phyloP scores from a whole-genome alignment of 2,797 vertebrate genomes.

The Cichlasoma orientale region DNA sequence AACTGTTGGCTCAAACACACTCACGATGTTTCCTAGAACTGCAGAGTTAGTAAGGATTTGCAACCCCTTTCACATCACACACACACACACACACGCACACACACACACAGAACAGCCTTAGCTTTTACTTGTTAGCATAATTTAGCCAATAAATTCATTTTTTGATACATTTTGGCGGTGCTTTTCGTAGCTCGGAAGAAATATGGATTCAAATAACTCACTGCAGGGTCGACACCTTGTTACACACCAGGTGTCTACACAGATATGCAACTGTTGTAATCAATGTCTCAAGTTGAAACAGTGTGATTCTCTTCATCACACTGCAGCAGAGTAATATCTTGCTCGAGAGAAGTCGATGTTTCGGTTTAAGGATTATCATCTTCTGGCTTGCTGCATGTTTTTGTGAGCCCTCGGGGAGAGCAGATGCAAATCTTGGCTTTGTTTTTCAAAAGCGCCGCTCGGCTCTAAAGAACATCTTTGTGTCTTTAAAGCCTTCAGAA shows the following conservation, averaged over 20 bases:
- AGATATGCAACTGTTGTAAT: not conserved
- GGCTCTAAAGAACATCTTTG: constrained; percentile 24
- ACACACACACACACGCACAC: not conserved
- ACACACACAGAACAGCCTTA: not conserved
- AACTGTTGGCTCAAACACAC: not conserved
- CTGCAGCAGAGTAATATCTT: constrained; percentile 11
- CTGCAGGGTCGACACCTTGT: not conserved
- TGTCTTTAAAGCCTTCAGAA: constrained; percentile 41
- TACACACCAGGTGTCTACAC: not conserved
- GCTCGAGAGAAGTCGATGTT: constrained; percentile 8
- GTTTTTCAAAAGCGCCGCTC: constrained; percentile 27
- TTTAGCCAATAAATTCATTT: not conserved
- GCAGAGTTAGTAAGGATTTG: rapidly evolving
- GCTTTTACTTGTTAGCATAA: not conserved
- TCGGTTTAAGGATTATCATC: constrained; percentile 21
- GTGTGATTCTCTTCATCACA: not conserved
- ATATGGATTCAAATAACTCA: not conserved
- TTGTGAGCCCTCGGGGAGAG: constrained; percentile 26
- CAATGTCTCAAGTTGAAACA: not conserved
- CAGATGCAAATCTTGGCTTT: constrained; percentile 58
- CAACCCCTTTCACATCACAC: not conserved
- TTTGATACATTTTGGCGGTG: rapidly evolving
- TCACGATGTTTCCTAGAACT: not conserved
- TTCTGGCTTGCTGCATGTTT: constrained; percentile 45
- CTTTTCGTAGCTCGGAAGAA: not conserved